Evolutionary conservation across 2,888 invertebrate species (phyloP), one percentile per base, ranked within the genome.

Genomic region (Pemphredon lugubris): DNA sequence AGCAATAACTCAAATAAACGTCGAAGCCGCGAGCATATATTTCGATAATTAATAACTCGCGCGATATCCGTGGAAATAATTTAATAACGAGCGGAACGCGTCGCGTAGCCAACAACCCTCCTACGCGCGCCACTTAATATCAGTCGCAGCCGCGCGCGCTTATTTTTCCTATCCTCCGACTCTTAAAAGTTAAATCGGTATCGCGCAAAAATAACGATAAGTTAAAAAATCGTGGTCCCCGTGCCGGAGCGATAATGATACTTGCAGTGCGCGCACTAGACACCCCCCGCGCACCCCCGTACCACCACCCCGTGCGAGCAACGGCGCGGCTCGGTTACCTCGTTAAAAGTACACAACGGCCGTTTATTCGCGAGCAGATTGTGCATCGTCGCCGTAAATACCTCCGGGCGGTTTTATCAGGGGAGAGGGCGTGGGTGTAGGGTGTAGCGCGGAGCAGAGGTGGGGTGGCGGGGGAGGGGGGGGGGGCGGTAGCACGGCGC

Each of bases 311-410:
- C 51, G 34, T 40, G 40, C 23, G 40, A 34, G 50, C 53, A 26
- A 42, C 50, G 32, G 34, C 65, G 69, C 34, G 61, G 64, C 64
- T 67, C 65, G 68, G 58, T 75, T 79, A 73, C 60, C 74, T 79
- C 77, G 75, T 82, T 82, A 77, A 78, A 81, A 74, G 68, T 68
- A 70, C 74, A 55, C 77, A 81, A 77, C 75, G 75, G 65, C 70
- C 72, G 73, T 82, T 83, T 77, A 71, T 77, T 81, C 73, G 73
- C 77, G 58, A 75, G 72, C 81, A 80, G 82, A 84, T 86, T 84
- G 83, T 78, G 83, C 79, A 78, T 83, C 83, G 80, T 73, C 79
- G 78, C 79, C 83, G 82, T 86, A 86, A 86, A 85, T 86, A 82
- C 70, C 71, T 59, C 71, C 69, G 78, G 77, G 81, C 79, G 73